Conservation (phyloP, 2,888 invertebrate genomes). For the Amblyjoppa fuscipennis region DNA sequence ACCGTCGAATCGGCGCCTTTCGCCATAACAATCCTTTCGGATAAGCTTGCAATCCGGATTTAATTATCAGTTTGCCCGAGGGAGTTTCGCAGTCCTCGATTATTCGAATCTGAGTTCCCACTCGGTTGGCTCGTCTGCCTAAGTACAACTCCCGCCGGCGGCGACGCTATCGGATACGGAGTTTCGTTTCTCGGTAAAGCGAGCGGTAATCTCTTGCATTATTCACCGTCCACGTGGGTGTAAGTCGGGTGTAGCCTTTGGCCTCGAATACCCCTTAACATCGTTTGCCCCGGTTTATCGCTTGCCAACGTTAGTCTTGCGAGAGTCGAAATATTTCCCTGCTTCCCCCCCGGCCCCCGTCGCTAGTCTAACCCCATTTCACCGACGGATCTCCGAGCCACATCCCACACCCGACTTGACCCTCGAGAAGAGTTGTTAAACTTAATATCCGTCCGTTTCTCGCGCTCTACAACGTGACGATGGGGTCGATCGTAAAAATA, state of each 20-base stretch:
- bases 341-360: conserved; percentile 23
- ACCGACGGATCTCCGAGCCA: conserved; percentile 24
- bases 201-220: conserved; percentile 74
- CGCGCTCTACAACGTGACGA: conserved; percentile 21
- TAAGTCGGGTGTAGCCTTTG: conserved; percentile 67
- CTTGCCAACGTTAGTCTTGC: conserved; percentile 53
- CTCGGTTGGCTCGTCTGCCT: conserved; percentile 23
- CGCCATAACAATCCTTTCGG: not conserved
- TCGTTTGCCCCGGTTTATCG: conserved; percentile 68
- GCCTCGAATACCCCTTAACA: conserved; percentile 67
- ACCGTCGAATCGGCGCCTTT: not conserved
- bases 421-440: conserved; percentile 44
- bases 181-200: conserved; percentile 51
- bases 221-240: conserved; percentile 71
- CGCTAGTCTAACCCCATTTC: conserved; percentile 2
- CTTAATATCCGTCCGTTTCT: conserved; percentile 31
- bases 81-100: conserved; percentile 18
- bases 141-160: conserved; percentile 44
- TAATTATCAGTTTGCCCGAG: not conserved
- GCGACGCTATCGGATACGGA: conserved; percentile 44
- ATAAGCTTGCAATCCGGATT: not conserved
- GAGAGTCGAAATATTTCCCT: conserved; percentile 50
- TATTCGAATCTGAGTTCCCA: conserved; percentile 40
- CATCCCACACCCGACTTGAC: conserved; percentile 47
- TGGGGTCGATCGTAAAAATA: conserved; percentile 49